Base-by-base conservation (phyloP, 2,113 vertebrate genomes). In the Entosphenus tridentatus region DNA sequence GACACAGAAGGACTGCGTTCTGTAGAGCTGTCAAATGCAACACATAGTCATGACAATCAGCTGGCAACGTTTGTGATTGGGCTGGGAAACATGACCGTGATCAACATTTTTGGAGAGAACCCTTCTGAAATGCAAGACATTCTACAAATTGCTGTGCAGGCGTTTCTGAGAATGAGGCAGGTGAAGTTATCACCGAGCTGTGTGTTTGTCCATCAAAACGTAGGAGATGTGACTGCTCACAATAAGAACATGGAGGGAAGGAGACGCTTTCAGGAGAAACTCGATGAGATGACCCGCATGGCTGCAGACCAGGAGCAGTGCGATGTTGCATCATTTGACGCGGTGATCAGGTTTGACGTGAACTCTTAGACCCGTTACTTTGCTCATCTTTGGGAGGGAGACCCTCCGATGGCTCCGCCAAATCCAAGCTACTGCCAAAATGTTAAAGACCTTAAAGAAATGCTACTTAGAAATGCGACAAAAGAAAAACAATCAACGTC, bases 61-160 rank as follows among this genome's bases (percentile, higher is more conserved):
- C 74, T 85, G 56, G 82, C 83, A 59, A 83, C 82, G 1, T 70
- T 84, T 65, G 81, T 83, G 2, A 74, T 85, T 57, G 84, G 82
- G 12, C 68, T 85, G 65, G 83, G 83, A 73, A 80, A 84, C 0
- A 71, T 85, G 69, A 80, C 79, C 1, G 56, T 75, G 2, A 73
- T 75, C 57, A 75, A 73, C 68, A 71, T 75, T 57, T 72, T 75
- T 70, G 74, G 74, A 16, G 72, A 72, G 70, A 75, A 73, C 56
- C 71, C 71, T 12, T 70, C 72, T 9, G 73, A 75, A 68, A 72
- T 75, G 68, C 74, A 75, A 3, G 71, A 75, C 71, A 75, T 72
- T 21, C 72, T 75, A 54, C 74, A 73, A 69, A 73, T 75, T 56
- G 73, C 72, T 72, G 71, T 73, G 10, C 74, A 75, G 72, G 74